Conservation (phyloP, 1,140 invertebrate species). For the Zaprionus africanus region DNA sequence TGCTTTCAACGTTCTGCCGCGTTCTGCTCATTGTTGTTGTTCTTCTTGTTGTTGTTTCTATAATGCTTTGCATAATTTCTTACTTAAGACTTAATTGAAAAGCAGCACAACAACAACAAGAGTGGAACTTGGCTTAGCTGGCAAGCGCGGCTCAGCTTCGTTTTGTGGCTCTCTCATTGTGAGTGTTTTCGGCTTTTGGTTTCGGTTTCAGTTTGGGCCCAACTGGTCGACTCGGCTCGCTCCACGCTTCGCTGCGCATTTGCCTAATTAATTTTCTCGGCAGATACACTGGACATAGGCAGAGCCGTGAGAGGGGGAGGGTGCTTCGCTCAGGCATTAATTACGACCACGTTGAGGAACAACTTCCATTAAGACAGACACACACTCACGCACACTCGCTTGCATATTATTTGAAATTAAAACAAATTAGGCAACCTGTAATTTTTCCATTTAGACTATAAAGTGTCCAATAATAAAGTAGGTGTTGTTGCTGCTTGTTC, state of each 20-base stretch:
- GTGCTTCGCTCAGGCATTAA: constrained; percentile 62
- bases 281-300: constrained; percentile 28
- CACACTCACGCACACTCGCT: constrained; percentile 41
- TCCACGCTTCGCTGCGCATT: constrained; percentile 79
- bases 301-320: constrained; percentile 13
- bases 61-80: constrained; percentile 83
- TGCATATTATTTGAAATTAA: constrained; percentile 82
- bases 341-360: constrained; percentile 80
- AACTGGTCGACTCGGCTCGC: constrained; percentile 36
- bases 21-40: constrained; percentile 33
- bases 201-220: constrained; percentile 44
- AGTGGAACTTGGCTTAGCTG: constrained; percentile 37
- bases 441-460: constrained; percentile 79
- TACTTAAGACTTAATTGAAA: constrained; percentile 84
- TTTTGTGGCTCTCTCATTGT: background rate
- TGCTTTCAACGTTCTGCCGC: constrained; percentile 46
- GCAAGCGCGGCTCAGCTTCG: constrained; percentile 48
- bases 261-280: constrained; percentile 82
- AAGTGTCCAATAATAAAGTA: constrained; percentile 83
- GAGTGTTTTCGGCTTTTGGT: background rate
- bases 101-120: constrained; percentile 41
- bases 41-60: constrained; percentile 29
- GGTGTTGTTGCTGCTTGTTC: constrained; percentile 53
- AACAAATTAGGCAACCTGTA: constrained; percentile 83
- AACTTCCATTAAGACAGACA: constrained; percentile 73